Evolutionary conservation across 2,888 invertebrate species (phyloP), one percentile per base, ranked within the genome.

Genomic region (Idaea straminata): DNA sequence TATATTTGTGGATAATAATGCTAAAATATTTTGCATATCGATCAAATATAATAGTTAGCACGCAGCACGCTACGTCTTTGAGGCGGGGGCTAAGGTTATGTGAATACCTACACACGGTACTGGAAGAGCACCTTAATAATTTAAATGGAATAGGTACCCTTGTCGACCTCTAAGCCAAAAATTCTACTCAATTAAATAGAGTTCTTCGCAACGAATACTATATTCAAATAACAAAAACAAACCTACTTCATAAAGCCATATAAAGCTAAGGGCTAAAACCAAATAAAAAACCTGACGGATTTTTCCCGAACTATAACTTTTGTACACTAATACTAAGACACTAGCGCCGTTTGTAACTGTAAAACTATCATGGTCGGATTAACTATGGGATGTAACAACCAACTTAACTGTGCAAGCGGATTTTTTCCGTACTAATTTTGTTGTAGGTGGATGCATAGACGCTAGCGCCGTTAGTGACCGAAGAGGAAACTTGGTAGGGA

Each of bases 401-500:
- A 59, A 16, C 16, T 59, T 15, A 59, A 15, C 10, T 6, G 7
- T 58, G n/a, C 15, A 4, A 5, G n/a, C 58, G 15, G 15, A 59
- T 16, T 59, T 15, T 59, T 15, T 5, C 7, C 0, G 6, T 15
- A 59, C 58, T 16, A 59, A 59, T 15, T 3, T 16, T 6, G 1
- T 59, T 15, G 15, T 59, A 15, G 15, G 10, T 34, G 0, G 10
- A 34, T 25, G 34, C 34, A 10, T 10, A 25, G 6, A 16, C 34
- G 34, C 34, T 34, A 25, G 57, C 15, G n/a, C 59, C 57, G 4
- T 62, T 58, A 64, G 64, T 66, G 64, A 68, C 63, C 66, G 69
- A 66, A 60, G 66, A 69, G 73, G 71, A 65, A 64, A 66, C 68
- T 64, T 71, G 69, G 61, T 64, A 66, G 67, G 65, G 68, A 61